Conservation (phyloP, 2,113 vertebrate genomes). For the Mixornis gularis region DNA sequence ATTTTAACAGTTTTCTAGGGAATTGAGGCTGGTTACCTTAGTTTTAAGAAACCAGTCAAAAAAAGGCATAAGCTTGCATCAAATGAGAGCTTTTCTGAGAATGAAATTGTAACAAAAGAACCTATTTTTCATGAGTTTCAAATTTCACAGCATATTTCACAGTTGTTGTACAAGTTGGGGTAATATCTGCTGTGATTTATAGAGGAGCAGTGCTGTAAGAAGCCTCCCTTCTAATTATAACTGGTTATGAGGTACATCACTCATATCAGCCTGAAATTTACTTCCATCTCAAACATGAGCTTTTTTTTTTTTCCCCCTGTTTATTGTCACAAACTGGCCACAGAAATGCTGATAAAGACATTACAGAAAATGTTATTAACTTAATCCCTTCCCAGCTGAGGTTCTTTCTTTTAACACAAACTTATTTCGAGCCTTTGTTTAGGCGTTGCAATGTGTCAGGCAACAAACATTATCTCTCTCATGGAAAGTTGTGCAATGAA, state of each 20-base stretch:
- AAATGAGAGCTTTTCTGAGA: not conserved
- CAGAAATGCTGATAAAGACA: constrained; percentile 54
- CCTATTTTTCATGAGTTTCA: constrained; percentile 25
- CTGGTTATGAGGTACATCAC: constrained; percentile 54
- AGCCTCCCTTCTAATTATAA: constrained; percentile 63
- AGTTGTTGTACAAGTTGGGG: constrained; percentile 39
- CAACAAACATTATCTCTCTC: not conserved
- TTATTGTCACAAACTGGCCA: constrained; percentile 46
- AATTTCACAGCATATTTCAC: constrained; percentile 26
- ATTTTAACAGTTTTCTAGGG: not conserved
- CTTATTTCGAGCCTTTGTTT: constrained; percentile 1
- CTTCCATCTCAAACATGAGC: constrained; percentile 10
- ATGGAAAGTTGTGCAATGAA: not conserved
- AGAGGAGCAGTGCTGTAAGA: constrained; percentile 11
- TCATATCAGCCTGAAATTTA: constrained; percentile 55
- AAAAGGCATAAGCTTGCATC: not conserved
- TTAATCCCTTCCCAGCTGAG: constrained; percentile 3
- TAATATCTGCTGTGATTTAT: constrained; percentile 56
- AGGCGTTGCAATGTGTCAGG: not conserved
- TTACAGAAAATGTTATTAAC: constrained; percentile 36
- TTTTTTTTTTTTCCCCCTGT: not conserved
- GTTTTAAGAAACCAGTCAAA: not conserved
- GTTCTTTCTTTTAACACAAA: not conserved
- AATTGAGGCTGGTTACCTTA: not conserved
- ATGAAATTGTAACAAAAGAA: constrained; percentile 20